A percentile compares a stretch with the other conserved stretches of the same genome.
Conservation (phyloP, 2,113 vertebrate species). For the Sebastes fasciatus region DNA sequence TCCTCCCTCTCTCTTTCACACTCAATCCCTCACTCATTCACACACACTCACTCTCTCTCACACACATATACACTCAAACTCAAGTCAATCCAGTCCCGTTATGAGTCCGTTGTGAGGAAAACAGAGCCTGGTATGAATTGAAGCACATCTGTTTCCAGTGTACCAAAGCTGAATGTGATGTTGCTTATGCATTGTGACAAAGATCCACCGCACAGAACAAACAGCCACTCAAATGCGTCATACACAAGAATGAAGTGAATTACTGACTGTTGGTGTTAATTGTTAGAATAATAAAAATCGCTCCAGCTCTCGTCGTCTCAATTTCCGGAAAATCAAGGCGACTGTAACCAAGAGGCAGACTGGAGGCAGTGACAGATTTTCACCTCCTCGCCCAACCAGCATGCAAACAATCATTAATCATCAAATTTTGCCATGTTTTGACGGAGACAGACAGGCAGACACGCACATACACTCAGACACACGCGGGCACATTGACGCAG, state of each 20-base stretch:
- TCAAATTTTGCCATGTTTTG: conserved; percentile 63
- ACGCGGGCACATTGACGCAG: conserved; percentile 36
- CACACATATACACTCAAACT: conserved; percentile 20
- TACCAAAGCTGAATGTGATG: conserved; percentile 74
- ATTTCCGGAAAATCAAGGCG: conserved; percentile 25
- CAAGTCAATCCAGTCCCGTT: conserved; percentile 43
- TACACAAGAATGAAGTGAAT: conserved; percentile 7
- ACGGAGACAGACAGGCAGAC: conserved; percentile 53
- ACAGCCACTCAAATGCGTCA: conserved; percentile 48
- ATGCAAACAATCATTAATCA: conserved; percentile 71
- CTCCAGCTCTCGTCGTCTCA: conserved; percentile 16
- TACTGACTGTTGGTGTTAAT: conserved; percentile 13
- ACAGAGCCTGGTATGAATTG: conserved; percentile 72
- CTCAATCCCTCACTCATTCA: conserved; percentile 24
- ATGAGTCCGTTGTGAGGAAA: conserved; percentile 62
- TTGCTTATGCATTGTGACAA: conserved; percentile 67
- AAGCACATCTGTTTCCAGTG: conserved; percentile 82
- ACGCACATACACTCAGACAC: conserved; percentile 27
- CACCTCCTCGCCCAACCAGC: conserved; percentile 40
- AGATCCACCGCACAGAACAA: conserved; percentile 63
- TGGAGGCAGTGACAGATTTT: conserved; percentile 37
- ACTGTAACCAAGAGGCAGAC: conserved; percentile 11
- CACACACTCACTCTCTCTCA: background rate
- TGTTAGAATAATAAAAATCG: conserved; percentile 2
- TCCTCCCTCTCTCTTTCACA: conserved; percentile 21